A percentile compares a stretch with the other conserved stretches of the same genome.
These are phyloP conservation scores for Leucosticte australis DNA, from an alignment of 2,113 vertebrate species.

Conservation along the genomic window DNA sequence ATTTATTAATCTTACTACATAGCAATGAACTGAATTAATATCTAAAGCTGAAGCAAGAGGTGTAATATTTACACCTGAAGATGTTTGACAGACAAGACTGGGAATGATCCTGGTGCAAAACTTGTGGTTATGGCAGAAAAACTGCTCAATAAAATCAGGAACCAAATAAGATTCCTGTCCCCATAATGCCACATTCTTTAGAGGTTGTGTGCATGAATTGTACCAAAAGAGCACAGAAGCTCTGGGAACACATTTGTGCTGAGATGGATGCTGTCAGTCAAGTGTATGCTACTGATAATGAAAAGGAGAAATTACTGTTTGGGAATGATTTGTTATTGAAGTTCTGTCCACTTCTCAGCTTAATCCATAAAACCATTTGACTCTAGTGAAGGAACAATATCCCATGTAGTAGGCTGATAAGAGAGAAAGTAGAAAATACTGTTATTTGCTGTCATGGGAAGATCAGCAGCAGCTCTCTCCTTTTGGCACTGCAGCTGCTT, in stretches of 20 bases:
- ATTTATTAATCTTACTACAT: neutral
- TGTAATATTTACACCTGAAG: neutral
- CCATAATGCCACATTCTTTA: constrained; percentile 13
- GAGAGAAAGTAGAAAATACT: constrained; percentile 30
- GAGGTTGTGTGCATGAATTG: neutral
- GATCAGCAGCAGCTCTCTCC: neutral
- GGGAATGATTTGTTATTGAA: constrained; percentile 68
- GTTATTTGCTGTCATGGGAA: constrained; percentile 19
- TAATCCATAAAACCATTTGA: constrained; percentile 66
- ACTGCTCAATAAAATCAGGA: constrained; percentile 27
- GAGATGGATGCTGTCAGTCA: constrained; percentile 58
- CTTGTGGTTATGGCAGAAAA: neutral
- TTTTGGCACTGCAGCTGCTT: neutral
- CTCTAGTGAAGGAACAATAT: constrained; percentile 35
- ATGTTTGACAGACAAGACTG: neutral
- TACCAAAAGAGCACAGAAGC: neutral
- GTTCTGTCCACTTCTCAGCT: constrained; percentile 57
- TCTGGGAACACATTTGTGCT: neutral
- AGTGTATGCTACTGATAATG: constrained; percentile 31
- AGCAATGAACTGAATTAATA: neutral
- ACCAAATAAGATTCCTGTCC: constrained; percentile 25
- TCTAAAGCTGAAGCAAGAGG: neutral
- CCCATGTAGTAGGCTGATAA: constrained; percentile 39
- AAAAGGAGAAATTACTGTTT: constrained; percentile 60
- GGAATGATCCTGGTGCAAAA: neutral